Evolutionary conservation across 2,113 vertebrate species (phyloP).

Genomic region (Cinclus cinclus): DNA sequence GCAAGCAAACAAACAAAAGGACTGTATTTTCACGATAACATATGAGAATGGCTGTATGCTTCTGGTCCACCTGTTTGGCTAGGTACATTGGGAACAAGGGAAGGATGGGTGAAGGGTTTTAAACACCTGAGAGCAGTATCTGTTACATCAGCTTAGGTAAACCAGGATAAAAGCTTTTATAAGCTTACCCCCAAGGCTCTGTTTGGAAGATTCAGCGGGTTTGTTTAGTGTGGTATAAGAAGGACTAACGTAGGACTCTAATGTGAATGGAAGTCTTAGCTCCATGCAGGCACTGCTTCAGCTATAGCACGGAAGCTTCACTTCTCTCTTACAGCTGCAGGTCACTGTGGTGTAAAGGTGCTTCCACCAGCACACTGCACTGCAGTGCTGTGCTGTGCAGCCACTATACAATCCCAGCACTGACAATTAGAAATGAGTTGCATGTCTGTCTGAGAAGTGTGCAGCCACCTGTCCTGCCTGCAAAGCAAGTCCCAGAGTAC

Average conservation of each 20-base stretch:
- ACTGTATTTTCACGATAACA: neutral
- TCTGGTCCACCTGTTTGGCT: neutral
- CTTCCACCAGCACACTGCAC: neutral
- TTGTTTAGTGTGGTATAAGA: neutral
- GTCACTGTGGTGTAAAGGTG: neutral
- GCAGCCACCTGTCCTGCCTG: neutral
- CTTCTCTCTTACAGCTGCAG: neutral
- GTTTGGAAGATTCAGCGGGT: neutral
- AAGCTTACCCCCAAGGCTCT: neutral
- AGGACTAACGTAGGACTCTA: neutral
- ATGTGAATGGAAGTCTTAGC: neutral
- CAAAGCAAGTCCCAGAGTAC: neutral
- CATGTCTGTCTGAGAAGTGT: neutral
- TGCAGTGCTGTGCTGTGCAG: neutral
- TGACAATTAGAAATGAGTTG: neutral
- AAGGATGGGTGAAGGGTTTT: neutral
- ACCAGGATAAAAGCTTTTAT: neutral
- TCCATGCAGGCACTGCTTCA: neutral
- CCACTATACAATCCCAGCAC: too few species aligned
- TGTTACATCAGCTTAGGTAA: neutral
- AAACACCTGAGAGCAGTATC: neutral
- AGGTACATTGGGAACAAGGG: neutral
- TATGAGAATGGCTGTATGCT: neutral
- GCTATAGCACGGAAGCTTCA: fast-evolving
- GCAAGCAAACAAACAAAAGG: neutral